These are phyloP conservation scores for Erinaceus europaeus DNA, from an alignment of 2,113 vertebrate genomes.

Conservation along the genomic window DNA sequence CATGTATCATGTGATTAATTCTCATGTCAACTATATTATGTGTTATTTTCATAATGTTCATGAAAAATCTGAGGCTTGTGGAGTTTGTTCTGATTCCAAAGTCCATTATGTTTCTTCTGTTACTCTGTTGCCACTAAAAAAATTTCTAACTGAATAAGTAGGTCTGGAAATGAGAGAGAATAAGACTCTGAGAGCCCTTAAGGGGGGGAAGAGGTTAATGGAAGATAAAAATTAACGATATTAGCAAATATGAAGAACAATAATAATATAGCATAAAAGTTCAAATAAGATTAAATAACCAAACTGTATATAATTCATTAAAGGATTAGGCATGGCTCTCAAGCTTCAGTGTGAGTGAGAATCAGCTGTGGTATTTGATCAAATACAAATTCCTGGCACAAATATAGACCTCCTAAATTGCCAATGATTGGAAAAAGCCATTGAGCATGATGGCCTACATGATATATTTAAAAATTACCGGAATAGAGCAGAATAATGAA, in stretches of 20 bases:
- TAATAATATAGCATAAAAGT: conserved; percentile 8
- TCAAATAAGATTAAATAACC: conserved; percentile 12
- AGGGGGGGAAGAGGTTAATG: not conserved
- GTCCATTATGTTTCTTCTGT: not conserved
- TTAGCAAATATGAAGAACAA: not conserved
- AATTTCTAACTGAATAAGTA: not conserved
- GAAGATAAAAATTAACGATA: conserved; percentile 18
- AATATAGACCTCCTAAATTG: not conserved
- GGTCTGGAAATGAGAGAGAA: conserved; percentile 7
- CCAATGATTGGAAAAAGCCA: not conserved
- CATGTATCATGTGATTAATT: not conserved
- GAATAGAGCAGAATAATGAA: not conserved
- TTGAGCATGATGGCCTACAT: not conserved
- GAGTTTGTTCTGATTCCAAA: not conserved
- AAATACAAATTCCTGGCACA: not conserved
- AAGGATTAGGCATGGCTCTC: not conserved
- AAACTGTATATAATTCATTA: not conserved
- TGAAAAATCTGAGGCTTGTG: not conserved
- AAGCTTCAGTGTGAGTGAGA: not conserved
- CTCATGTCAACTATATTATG: not conserved
- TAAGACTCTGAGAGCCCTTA: not conserved
- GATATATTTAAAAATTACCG: not conserved
- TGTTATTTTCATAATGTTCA: conserved; percentile 16
- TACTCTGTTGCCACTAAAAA: not conserved
- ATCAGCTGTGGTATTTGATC: not conserved